These are phyloP conservation scores for Urosaurus nigricauda DNA, from an alignment of 2,797 vertebrate genomes.

Conservation along the genomic window DNA sequence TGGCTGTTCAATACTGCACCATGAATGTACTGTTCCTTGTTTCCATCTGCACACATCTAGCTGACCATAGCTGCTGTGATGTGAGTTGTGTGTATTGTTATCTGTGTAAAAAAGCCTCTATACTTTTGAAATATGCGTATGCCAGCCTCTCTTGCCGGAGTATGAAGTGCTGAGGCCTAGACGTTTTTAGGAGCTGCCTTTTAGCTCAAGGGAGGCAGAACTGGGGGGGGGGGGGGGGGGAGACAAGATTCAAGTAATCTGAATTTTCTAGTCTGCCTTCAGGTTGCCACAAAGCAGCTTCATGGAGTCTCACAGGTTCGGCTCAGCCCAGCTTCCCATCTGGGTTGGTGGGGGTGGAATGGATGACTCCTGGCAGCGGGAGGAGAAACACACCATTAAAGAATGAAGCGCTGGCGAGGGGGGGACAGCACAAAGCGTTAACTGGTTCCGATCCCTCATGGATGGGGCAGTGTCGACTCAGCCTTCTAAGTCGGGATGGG, in stretches of 20 bases:
- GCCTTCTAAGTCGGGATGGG: conserved; percentile 52
- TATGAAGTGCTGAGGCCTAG: neutral
- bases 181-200: neutral
- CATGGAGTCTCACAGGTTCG: conserved; percentile 48
- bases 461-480: conserved; percentile 51
- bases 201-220: neutral
- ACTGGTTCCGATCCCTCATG: conserved; percentile 56
- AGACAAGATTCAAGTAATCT: neutral
- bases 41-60: neutral
- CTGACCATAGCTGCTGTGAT: neutral
- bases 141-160: neutral
- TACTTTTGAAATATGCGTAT: neutral
- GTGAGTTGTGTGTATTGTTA: neutral
- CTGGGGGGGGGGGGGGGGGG: no score
- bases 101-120: neutral
- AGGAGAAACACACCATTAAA: conserved; percentile 57
- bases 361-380: conserved; percentile 51
- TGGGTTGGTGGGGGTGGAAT: conserved; percentile 45
- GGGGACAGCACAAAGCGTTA: conserved; percentile 54
- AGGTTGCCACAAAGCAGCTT: conserved; percentile 39
- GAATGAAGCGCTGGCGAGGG: conserved; percentile 52
- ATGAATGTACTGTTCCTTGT: neutral
- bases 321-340: conserved; percentile 49
- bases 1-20: no score
- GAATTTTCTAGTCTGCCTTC: conserved; percentile 19